These are phyloP conservation scores for Rynchops niger DNA, from an alignment of 2,113 vertebrate genomes.

Conservation along the genomic window DNA sequence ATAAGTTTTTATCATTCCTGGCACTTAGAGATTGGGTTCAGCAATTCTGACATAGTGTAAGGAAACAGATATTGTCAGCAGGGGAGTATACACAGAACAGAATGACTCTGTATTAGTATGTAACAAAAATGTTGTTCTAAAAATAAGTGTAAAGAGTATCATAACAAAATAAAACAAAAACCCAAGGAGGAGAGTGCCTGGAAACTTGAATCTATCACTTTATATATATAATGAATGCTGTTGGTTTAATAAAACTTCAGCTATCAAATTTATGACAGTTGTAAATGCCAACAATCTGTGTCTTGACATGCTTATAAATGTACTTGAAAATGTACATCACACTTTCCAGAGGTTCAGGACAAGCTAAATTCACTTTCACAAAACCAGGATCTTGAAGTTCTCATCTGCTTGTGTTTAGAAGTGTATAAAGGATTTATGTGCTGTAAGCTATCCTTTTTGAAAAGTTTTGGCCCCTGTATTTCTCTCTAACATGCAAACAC, in stretches of 20 bases:
- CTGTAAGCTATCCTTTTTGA: neutral
- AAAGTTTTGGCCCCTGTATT: neutral
- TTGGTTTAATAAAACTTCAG: neutral
- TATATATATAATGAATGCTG: neutral
- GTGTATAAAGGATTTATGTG: neutral
- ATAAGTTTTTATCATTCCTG: neutral
- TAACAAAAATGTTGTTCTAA: neutral
- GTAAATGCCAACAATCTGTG: neutral
- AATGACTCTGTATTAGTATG: neutral
- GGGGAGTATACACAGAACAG: neutral
- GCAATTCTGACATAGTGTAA: neutral
- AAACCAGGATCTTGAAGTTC: neutral
- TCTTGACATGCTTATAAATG: neutral
- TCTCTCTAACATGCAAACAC: neutral
- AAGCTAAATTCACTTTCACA: neutral
- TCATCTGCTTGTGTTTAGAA: neutral
- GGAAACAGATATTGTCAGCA: neutral
- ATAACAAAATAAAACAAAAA: neutral
- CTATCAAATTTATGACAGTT: neutral
- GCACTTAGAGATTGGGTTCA: neutral
- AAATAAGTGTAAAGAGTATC: neutral
- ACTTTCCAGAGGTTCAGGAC: neutral
- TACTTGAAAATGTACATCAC: neutral
- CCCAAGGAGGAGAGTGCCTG: neutral
- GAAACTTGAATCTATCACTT: neutral